Conservation (phyloP, 2,888 invertebrate species). For the Synanthedon myopaeformis region DNA sequence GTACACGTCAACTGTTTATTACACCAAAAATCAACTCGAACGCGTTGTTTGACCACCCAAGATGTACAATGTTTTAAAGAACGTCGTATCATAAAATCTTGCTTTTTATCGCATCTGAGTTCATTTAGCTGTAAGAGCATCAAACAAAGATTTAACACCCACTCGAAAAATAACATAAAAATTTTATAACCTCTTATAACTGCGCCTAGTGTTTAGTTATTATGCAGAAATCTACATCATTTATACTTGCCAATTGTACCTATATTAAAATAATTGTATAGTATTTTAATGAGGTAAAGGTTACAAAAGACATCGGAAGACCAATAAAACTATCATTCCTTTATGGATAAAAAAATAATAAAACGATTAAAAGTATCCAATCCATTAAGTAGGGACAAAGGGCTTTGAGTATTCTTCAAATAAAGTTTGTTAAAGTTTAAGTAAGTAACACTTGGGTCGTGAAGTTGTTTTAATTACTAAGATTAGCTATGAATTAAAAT, state of each 20-base stretch:
- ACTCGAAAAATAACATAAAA: slow-evolving; percentile 32
- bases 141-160: slow-evolving; percentile 55
- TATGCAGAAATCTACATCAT: too few relatives aligned
- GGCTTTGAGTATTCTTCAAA: too few relatives aligned
- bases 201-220: not conserved
- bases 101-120: slow-evolving; percentile 51
- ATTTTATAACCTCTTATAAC: slow-evolving; percentile 34
- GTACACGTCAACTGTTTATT: slow-evolving; percentile 52
- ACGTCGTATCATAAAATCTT: slow-evolving; percentile 62
- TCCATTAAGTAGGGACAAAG: too few relatives aligned
- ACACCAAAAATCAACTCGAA: slow-evolving; percentile 42
- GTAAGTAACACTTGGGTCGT: too few relatives aligned
- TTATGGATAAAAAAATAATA: too few relatives aligned
- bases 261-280: not conserved
- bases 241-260: not conserved
- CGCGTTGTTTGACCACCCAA: slow-evolving; percentile 57
- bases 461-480: too few relatives aligned
- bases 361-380: too few relatives aligned
- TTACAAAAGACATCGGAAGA: too few relatives aligned
- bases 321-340: too few relatives aligned
- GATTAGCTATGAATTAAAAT: too few relatives aligned
- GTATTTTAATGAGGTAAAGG: too few relatives aligned
- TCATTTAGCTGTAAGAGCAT: slow-evolving; percentile 39
- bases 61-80: slow-evolving; percentile 60
- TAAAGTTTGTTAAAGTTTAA: too few relatives aligned